A percentile compares a stretch with the other conserved stretches of the same genome.
These are phyloP conservation scores for Orthosia gothica DNA, from an alignment of 2,888 invertebrate genomes.

Conservation along the genomic window DNA sequence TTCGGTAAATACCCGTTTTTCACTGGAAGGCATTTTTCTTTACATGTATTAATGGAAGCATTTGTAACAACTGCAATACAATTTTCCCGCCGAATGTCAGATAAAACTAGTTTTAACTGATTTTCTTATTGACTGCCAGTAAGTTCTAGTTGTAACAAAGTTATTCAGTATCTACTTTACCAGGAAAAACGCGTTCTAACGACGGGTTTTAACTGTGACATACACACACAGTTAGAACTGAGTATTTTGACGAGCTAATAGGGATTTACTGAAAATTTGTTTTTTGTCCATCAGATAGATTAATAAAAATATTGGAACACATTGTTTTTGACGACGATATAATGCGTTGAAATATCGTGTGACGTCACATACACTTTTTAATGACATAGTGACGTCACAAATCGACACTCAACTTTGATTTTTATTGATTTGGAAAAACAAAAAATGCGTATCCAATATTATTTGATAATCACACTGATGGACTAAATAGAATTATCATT, in stretches of 20 bases:
- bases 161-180: background rate
- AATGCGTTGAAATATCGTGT: too few relatives aligned
- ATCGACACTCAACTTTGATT: too few relatives aligned
- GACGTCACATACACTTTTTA: too few relatives aligned
- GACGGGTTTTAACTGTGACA: background rate
- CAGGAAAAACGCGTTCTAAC: background rate
- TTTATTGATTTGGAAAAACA: too few relatives aligned
- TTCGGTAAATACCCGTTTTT: background rate
- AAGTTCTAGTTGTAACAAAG: background rate
- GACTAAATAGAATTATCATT: too few relatives aligned
- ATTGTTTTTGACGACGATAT: too few relatives aligned
- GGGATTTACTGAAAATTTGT: too few relatives aligned
- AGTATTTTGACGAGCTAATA: slow-evolving; percentile 13
- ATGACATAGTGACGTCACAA: too few relatives aligned
- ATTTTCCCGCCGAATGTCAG: background rate
- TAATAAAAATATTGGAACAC: too few relatives aligned
- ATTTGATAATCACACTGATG: too few relatives aligned
- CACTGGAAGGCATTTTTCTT: background rate
- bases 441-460: too few relatives aligned
- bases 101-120: background rate
- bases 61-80: background rate
- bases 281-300: too few relatives aligned
- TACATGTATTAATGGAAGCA: background rate
- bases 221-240: background rate
- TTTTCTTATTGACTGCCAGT: background rate